Base-by-base conservation (phyloP, 2,888 invertebrate genomes). In the Pelosia muscerda region DNA sequence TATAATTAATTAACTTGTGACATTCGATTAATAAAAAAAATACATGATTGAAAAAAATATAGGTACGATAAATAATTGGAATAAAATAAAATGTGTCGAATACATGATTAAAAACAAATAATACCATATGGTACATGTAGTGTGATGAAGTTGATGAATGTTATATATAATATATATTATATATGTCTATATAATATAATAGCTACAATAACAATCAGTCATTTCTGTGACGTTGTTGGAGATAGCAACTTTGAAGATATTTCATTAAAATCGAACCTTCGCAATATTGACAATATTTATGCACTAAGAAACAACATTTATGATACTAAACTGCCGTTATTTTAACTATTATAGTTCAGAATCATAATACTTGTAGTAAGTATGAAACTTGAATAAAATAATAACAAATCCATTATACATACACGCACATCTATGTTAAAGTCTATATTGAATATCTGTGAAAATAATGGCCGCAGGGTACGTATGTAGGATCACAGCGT, bases 1-100 rank as follows among this genome's bases (percentile, higher is more conserved):
- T 72, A 77, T 76, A 82, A 53, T 72, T 75, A 75, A 76, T 77
- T 82, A 82, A 86, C 88, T 90, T 89, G 89, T 89, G 89, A 88
- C 89, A 69, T 76, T 79, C 68, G 71, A 82, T 80, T 79, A 84
- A 80, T 79, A 81, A 84, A 85, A 80, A 38, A 83, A 81, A 84
- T 80, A 85, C 86, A 88, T 86, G 86, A 89, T 88, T 86, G 76
- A 82, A 71, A 78, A 81, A 75, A 81, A 78, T 69, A 71, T 78
- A 28, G 10, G 63, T 66, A 81, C 72, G 77, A 81, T 80, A 81
- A 81, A 82, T 75, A 81, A 84, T 83, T 79, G 77, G 76, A 84
- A 83, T 78, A 83, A 74, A 83, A 76, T 77, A 71, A 75, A 75
- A 67, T 75, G 66, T 81, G 72, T 78, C 75, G 71, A 77, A 77